phyloP scores from a whole-genome alignment of 1,140 invertebrate genomes.

The Hydropsyche tenuis region DNA sequence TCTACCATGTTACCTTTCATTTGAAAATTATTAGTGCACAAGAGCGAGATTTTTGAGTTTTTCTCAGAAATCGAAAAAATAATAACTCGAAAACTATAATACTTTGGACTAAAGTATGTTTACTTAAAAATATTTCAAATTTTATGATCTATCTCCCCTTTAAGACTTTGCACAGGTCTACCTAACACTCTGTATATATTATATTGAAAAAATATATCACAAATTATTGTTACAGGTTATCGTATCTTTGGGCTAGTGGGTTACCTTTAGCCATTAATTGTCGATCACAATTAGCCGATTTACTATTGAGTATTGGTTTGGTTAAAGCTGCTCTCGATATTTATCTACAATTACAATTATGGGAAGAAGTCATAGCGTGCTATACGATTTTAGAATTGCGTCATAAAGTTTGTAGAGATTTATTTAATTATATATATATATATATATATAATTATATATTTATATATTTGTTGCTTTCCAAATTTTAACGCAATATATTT shows the following conservation, averaged over 20 bases:
- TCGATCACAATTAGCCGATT: constrained; percentile 76
- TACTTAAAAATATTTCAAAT: too few relatives aligned
- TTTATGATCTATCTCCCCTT: too few relatives aligned
- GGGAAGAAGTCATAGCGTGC: constrained; percentile 93
- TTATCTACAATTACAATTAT: constrained; percentile 80
- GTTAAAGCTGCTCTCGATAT: constrained; percentile 87
- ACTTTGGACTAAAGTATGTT: too few relatives aligned
- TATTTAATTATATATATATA: neutral
- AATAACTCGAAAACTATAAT: too few relatives aligned
- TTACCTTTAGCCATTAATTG: constrained; percentile 77
- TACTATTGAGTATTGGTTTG: constrained; percentile 81
- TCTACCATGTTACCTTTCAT: too few relatives aligned
- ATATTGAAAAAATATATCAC: too few relatives aligned
- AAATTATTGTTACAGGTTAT: constrained; percentile 56
- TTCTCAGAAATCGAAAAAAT: too few relatives aligned
- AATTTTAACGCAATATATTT: constrained; percentile 48
- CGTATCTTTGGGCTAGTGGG: constrained; percentile 70
- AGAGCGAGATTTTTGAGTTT: too few relatives aligned
- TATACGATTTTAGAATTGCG: constrained; percentile 82
- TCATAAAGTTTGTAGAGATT: constrained; percentile 72
- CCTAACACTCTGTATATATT: too few relatives aligned
- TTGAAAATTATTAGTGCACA: too few relatives aligned
- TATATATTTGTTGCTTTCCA: constrained; percentile 6
- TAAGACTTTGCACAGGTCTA: too few relatives aligned
- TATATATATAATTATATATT: constrained; percentile 32